Conservation (phyloP, 2,888 invertebrate species). For the Agelastica alni region DNA sequence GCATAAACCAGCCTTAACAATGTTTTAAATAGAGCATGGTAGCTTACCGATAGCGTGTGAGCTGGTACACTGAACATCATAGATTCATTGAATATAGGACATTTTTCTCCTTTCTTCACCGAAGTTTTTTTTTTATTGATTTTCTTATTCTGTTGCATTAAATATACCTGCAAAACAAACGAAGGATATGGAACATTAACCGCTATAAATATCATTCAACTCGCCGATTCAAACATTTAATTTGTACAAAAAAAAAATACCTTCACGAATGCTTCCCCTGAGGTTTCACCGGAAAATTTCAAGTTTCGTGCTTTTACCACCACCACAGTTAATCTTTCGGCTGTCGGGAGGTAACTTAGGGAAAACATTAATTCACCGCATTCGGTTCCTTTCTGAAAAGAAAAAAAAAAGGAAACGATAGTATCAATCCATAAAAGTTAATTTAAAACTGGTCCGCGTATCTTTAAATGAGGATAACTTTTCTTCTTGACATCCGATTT, state of each 20-base stretch:
- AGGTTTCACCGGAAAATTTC: slow-evolving; percentile 60
- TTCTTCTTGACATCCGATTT: too few relatives aligned
- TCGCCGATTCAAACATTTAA: not conserved
- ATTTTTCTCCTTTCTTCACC: slow-evolving; percentile 72
- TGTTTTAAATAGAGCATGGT: not conserved
- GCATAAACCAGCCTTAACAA: too few relatives aligned
- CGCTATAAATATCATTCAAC: too few relatives aligned
- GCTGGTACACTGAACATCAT: slow-evolving; percentile 83
- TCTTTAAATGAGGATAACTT: too few relatives aligned
- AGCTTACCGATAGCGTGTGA: slow-evolving; percentile 66
- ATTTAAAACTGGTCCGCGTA: too few relatives aligned
- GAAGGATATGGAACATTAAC: too few relatives aligned
- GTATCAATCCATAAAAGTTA: too few relatives aligned
- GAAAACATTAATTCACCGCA: slow-evolving; percentile 83
- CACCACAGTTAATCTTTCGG: slow-evolving; percentile 77
- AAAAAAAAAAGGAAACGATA: too few relatives aligned
- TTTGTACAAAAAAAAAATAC: too few relatives aligned
- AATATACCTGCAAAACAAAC: slow-evolving; percentile 74
- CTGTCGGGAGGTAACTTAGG: slow-evolving; percentile 79
- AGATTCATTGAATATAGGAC: slow-evolving; percentile 82
- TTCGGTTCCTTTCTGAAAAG: slow-evolving; percentile 64
- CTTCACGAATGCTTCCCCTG: slow-evolving; percentile 78
- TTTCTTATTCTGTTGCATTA: slow-evolving; percentile 79
- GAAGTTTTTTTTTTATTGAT: slow-evolving; percentile 82
- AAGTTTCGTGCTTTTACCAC: slow-evolving; percentile 78